These are phyloP conservation scores for Heterotis niloticus DNA, from an alignment of 2,113 vertebrate genomes.

Conservation along the genomic window DNA sequence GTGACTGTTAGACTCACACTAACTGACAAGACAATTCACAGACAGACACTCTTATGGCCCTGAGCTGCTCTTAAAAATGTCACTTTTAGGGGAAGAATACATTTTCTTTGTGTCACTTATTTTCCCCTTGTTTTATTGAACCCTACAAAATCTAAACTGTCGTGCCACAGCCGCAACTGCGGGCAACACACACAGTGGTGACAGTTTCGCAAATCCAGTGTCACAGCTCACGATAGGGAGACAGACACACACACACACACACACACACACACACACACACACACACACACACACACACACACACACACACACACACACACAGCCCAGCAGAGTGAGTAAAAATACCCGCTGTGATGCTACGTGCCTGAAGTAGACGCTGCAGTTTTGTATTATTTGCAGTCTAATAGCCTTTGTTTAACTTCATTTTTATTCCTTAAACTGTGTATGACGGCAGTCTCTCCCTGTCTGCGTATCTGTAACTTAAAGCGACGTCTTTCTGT, in stretches of 20 bases:
- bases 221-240: background rate
- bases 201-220: constrained; percentile 6
- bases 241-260: background rate
- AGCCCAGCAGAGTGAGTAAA: constrained; percentile 44
- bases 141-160: constrained; percentile 34
- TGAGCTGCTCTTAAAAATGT: constrained; percentile 36
- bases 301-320: too few species aligned
- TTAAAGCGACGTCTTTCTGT: constrained; percentile 79
- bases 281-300: too few species aligned
- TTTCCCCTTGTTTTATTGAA: constrained; percentile 31
- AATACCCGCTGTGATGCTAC: constrained; percentile 66
- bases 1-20: constrained; percentile 35
- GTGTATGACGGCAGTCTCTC: constrained; percentile 72
- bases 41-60: constrained; percentile 39
- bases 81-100: constrained; percentile 31
- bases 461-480: constrained; percentile 81
- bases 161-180: constrained; percentile 30
- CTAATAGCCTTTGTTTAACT: constrained; percentile 75
- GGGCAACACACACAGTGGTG: constrained; percentile 4
- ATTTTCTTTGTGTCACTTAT: constrained; percentile 26
- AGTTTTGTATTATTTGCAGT: constrained; percentile 75
- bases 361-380: constrained; percentile 81
- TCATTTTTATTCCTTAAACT: constrained; percentile 65
- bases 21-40: constrained; percentile 46
- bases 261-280: too few species aligned